These are phyloP conservation scores for Mobula birostris DNA, from an alignment of 2,113 vertebrate genomes.

Conservation along the genomic window DNA sequence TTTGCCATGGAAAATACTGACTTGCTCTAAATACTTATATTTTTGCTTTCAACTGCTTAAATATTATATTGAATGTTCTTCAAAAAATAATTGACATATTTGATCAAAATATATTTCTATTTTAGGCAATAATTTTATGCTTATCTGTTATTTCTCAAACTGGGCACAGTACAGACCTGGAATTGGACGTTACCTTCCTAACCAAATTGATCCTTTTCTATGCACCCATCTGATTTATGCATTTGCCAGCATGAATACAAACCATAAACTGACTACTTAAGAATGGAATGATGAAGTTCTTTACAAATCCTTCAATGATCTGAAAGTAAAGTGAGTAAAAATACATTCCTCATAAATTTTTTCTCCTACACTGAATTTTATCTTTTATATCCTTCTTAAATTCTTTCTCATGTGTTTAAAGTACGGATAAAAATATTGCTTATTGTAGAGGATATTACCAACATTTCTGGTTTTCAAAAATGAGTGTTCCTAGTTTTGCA, in stretches of 20 bases:
- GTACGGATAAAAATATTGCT: neutral
- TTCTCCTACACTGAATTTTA: neutral
- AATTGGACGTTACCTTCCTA: constrained; percentile 50
- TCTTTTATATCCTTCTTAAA: neutral
- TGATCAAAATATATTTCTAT: constrained; percentile 15
- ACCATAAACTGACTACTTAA: constrained; percentile 49
- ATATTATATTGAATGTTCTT: neutral
- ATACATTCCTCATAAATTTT: neutral
- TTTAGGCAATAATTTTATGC: constrained; percentile 53
- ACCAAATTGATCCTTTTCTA: constrained; percentile 61
- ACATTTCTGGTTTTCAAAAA: neutral
- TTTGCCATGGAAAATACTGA: neutral
- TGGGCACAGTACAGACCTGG: constrained; percentile 63
- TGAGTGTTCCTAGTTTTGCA: neutral
- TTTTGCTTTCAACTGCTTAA: neutral
- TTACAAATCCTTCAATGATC: constrained; percentile 50
- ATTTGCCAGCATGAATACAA: constrained; percentile 52
- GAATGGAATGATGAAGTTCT: constrained; percentile 59
- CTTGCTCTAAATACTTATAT: neutral
- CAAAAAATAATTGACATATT: neutral
- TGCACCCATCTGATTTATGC: constrained; percentile 64
- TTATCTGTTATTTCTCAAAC: constrained; percentile 67
- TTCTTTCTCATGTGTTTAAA: neutral
- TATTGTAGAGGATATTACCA: neutral
- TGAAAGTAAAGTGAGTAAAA: constrained; percentile 57